A percentile compares a stretch with the other conserved stretches of the same genome.
Conservation (phyloP, 2,888 invertebrate species). For the Charanyca ferruginea region DNA sequence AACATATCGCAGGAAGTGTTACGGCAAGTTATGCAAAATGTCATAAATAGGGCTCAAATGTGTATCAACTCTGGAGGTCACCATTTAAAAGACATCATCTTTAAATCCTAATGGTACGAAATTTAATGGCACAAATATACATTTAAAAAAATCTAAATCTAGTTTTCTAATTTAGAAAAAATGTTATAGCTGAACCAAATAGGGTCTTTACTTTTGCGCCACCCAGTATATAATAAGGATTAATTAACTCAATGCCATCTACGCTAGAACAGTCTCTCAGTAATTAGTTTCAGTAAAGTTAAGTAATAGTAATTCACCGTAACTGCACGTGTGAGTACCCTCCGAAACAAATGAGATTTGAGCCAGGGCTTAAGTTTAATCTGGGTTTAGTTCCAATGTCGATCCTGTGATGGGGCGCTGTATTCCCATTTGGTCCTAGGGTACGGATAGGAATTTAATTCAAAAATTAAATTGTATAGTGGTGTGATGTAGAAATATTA, state of each 20-base stretch:
- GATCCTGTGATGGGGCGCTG: constrained; percentile 47
- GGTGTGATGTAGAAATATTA: background rate
- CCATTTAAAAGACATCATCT: no score
- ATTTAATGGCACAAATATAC: no score
- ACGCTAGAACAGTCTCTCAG: constrained; percentile 36
- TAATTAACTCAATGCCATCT: constrained; percentile 55
- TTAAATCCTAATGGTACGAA: no score
- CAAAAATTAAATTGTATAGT: constrained; percentile 14
- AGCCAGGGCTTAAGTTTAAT: constrained; percentile 47
- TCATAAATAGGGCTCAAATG: no score
- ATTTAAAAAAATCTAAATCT: no score
- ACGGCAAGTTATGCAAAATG: no score
- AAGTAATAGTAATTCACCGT: constrained; percentile 63
- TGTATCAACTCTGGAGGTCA: no score
- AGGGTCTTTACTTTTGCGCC: no score
- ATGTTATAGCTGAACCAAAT: no score
- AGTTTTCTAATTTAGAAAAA: no score
- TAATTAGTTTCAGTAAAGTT: constrained; percentile 65
- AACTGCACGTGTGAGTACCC: constrained; percentile 48
- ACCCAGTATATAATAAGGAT: constrained; percentile 50
- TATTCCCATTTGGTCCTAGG: constrained; percentile 25
- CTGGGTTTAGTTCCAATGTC: constrained; percentile 46
- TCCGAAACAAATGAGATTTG: constrained; percentile 59
- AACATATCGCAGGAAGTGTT: no score
- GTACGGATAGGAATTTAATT: constrained; percentile 4